phyloP scores from a whole-genome alignment of 2,888 invertebrate genomes.

The Apotomis capreana region DNA sequence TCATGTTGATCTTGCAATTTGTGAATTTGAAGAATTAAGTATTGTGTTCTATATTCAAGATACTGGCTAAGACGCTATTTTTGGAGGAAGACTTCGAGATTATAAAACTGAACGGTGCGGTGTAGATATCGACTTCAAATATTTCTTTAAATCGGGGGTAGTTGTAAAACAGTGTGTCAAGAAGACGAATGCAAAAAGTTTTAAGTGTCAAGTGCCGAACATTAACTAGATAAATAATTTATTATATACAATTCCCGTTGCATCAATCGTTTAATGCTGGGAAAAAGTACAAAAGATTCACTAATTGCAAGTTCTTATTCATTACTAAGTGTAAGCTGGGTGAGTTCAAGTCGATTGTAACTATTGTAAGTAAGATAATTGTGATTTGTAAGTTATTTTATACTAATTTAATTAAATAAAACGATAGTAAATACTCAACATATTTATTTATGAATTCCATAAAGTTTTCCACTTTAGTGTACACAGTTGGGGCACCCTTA shows the following conservation, averaged over 20 bases:
- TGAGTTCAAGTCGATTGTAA: slow-evolving; percentile 15
- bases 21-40: slow-evolving; percentile 8
- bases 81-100: not conserved
- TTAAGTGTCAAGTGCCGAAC: no score
- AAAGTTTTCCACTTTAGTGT: slow-evolving; percentile 77
- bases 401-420: slow-evolving; percentile 31
- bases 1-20: slow-evolving; percentile 31
- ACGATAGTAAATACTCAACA: slow-evolving; percentile 48
- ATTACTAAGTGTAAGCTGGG: not conserved
- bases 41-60: not conserved
- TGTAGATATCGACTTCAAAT: no score
- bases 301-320: slow-evolving; percentile 27
- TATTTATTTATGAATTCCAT: slow-evolving; percentile 72
- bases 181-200: no score
- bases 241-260: no score
- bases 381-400: slow-evolving; percentile 35
- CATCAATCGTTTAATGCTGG: no score
- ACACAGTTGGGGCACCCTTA: slow-evolving; percentile 79
- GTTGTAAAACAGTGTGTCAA: no score
- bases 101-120: no score
- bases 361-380: slow-evolving; percentile 26
- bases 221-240: no score
- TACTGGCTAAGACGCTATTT: no score
- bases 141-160: no score
- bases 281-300: not conserved